Evolutionary conservation across 2,888 invertebrate species (phyloP).

Genomic region (Gerris lacustris): DNA sequence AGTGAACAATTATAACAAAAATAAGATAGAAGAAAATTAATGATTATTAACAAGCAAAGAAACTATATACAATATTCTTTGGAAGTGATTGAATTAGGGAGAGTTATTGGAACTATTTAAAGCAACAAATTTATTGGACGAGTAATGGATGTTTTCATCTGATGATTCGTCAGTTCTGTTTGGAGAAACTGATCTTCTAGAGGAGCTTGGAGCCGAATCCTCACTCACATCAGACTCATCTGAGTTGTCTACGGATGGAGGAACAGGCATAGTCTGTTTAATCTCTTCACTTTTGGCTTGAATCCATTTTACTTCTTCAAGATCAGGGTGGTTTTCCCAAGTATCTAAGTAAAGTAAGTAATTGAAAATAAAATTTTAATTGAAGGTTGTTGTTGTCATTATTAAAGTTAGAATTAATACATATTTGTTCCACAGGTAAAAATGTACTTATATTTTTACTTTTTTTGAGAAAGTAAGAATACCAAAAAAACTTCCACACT

Average conservation of each 20-base stretch:
- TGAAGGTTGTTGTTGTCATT: too few species aligned
- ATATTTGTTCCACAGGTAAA: too few species aligned
- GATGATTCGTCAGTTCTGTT: not conserved
- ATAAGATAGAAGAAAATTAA: too few species aligned
- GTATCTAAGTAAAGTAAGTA: constrained; percentile 40
- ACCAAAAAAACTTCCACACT: too few species aligned
- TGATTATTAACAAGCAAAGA: too few species aligned
- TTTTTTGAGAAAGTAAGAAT: too few species aligned
- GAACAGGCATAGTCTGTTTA: constrained; percentile 20
- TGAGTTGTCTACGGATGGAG: constrained; percentile 31
- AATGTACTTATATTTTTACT: too few species aligned
- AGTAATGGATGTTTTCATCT: not conserved
- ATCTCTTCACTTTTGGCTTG: constrained; percentile 43
- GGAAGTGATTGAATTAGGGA: too few species aligned
- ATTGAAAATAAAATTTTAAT: constrained; percentile 12
- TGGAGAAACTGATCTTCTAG: not conserved
- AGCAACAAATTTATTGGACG: constrained; percentile 1
- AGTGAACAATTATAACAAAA: too few species aligned
- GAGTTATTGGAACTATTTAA: not conserved
- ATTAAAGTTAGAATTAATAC: too few species aligned
- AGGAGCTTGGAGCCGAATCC: not conserved
- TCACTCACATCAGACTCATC: constrained; percentile 26
- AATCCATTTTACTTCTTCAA: constrained; percentile 53
- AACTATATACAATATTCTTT: too few species aligned
- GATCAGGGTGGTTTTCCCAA: constrained; percentile 49